These are phyloP conservation scores for Micromussa lordhowensis DNA, from an alignment of 92 coral and sea anemone species.

Conservation along the genomic window DNA sequence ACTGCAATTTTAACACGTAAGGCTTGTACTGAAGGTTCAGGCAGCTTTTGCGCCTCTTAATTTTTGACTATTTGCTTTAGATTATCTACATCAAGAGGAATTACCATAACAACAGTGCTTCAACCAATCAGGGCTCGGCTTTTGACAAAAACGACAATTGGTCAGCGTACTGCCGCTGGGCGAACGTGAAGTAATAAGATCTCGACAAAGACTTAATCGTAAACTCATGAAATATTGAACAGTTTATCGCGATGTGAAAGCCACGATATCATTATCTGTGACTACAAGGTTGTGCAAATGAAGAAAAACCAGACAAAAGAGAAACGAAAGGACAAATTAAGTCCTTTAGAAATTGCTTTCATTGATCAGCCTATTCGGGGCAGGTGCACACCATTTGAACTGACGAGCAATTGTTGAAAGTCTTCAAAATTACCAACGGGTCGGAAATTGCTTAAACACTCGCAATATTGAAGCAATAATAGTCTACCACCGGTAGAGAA, in stretches of 20 bases:
- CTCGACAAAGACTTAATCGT: constrained; percentile 7
- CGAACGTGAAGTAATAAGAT: not conserved
- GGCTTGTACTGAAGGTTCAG: not conserved
- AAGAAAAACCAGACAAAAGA: not conserved
- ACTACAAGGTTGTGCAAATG: not conserved
- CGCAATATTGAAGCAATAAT: not conserved
- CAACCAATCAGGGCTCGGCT: constrained; percentile 6
- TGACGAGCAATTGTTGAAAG: not conserved
- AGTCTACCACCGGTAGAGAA: not conserved
- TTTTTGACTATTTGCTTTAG: constrained; percentile 37
- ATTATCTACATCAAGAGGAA: constrained; percentile 16
- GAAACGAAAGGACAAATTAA: not conserved
- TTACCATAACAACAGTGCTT: constrained; percentile 34
- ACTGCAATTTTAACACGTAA: constrained; percentile 1
- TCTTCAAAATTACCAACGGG: not conserved
- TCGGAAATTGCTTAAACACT: constrained; percentile 24
- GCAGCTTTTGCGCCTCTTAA: constrained; percentile 24
- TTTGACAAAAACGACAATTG: not conserved
- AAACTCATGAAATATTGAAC: constrained; percentile 32
- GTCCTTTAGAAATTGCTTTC: not conserved
- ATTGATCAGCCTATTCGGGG: not conserved
- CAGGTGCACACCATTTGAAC: not conserved
- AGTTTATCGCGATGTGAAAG: not conserved
- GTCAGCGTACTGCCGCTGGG: not conserved
- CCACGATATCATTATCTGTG: not conserved